Evolutionary conservation across 2,797 vertebrate genomes (phyloP).

Genomic region (Enteromius argenteus): DNA sequence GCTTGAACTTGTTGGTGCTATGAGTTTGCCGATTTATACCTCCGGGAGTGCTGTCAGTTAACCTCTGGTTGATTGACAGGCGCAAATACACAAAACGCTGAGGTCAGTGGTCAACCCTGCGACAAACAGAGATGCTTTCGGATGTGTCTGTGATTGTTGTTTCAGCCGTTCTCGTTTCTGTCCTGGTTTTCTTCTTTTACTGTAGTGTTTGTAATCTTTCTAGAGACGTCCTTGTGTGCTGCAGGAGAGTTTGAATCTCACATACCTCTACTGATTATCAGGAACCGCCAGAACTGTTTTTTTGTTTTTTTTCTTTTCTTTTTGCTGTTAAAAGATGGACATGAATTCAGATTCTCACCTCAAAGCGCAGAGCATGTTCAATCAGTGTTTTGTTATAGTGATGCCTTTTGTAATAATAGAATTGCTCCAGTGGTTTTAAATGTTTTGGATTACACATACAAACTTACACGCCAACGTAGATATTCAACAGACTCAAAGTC

Average conservation of each 20-base stretch:
- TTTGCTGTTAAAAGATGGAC: slow-evolving; percentile 34
- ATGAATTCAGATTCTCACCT: slow-evolving; percentile 68
- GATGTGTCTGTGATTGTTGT: slow-evolving; percentile 57
- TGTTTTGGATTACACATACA: slow-evolving; percentile 75
- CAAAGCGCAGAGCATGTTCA: slow-evolving; percentile 60
- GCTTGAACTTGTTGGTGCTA: slow-evolving; percentile 60
- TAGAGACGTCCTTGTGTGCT: slow-evolving; percentile 62
- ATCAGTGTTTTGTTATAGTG: slow-evolving; percentile 73
- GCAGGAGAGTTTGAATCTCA: slow-evolving; percentile 61
- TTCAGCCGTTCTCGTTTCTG: neutral
- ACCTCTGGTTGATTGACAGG: slow-evolving; percentile 52
- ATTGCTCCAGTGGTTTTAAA: slow-evolving; percentile 76
- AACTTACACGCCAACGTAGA: slow-evolving; percentile 66
- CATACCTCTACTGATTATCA: slow-evolving; percentile 57
- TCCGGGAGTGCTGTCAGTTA: slow-evolving; percentile 50
- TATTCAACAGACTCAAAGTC: slow-evolving; percentile 73
- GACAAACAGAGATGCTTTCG: slow-evolving; percentile 67
- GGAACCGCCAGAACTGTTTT: slow-evolving; percentile 57
- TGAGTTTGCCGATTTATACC: slow-evolving; percentile 60
- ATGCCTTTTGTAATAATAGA: slow-evolving; percentile 82
- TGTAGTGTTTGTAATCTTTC: slow-evolving; percentile 54
- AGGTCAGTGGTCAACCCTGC: slow-evolving; percentile 54
- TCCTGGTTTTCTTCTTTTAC: slow-evolving; percentile 18
- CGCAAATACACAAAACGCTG: slow-evolving; percentile 27
- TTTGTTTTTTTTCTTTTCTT: slow-evolving; percentile 61